Evolutionary conservation across 2,797 vertebrate genomes (phyloP).

Genomic region (Sparidentex hasta): DNA sequence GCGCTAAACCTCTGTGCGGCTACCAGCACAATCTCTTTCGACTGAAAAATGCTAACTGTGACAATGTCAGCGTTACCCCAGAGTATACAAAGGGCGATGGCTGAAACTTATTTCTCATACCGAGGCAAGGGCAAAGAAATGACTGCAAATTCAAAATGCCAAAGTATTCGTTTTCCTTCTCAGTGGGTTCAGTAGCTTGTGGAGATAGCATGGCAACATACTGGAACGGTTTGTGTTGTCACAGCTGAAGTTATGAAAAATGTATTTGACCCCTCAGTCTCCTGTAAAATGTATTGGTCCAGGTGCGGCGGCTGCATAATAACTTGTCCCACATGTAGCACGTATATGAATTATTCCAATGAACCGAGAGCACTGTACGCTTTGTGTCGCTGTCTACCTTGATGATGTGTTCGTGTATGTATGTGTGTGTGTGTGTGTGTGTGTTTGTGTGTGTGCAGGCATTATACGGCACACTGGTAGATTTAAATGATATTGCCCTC

Average conservation of each 20-base stretch:
- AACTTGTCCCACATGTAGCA: constrained; percentile 42
- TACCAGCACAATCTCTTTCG: constrained; percentile 9
- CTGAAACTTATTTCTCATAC: constrained; percentile 42
- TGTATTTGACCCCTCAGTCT: constrained; percentile 64
- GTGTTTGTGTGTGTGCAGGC: constrained; percentile 8
- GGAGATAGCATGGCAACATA: constrained; percentile 42
- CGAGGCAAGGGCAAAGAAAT: constrained; percentile 45
- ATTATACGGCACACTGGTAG: constrained; percentile 39
- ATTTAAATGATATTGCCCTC: constrained; percentile 59
- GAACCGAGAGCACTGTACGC: constrained; percentile 35
- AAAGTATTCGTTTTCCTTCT: constrained; percentile 54
- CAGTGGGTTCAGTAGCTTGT: constrained; percentile 36
- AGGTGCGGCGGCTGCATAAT: constrained; percentile 68
- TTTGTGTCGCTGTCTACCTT: constrained; percentile 47
- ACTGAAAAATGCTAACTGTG: constrained; percentile 25
- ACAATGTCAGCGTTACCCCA: constrained; percentile 36
- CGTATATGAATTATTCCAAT: constrained; percentile 68
- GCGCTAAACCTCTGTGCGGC: constrained; percentile 24
- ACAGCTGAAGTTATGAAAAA: constrained; percentile 73
- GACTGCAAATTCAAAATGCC: constrained; percentile 51
- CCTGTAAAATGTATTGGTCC: constrained; percentile 66
- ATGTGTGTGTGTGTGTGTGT: constrained; percentile 18
- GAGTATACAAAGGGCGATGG: constrained; percentile 31
- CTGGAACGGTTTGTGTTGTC: constrained; percentile 65
- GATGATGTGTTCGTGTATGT: constrained; percentile 27